phyloP scores from a whole-genome alignment of 2,888 invertebrate genomes.

The Calameuta idolon region DNA sequence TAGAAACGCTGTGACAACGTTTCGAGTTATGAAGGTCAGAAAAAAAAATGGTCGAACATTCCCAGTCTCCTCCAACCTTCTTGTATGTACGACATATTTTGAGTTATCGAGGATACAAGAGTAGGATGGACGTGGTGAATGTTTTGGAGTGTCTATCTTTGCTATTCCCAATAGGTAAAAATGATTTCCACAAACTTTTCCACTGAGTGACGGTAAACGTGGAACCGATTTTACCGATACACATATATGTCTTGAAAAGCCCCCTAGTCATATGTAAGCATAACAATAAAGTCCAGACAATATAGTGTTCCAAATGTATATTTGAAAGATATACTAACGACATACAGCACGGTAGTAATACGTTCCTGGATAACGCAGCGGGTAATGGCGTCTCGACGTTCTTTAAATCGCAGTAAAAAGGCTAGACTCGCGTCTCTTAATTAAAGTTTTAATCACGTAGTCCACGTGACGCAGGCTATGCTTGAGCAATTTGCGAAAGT shows the following conservation, averaged over 20 bases:
- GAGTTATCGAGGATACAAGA: not conserved
- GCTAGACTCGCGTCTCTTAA: not conserved
- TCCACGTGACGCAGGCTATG: not conserved
- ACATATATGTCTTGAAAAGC: too few species aligned
- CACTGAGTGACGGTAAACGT: not conserved
- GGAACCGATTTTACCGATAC: not conserved
- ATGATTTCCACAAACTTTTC: not conserved
- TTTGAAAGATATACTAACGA: not conserved
- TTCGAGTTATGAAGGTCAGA: too few species aligned
- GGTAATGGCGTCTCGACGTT: not conserved
- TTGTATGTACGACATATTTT: not conserved
- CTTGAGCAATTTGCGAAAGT: not conserved
- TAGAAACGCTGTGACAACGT: too few species aligned
- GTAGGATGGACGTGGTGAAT: not conserved
- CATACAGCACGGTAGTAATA: not conserved
- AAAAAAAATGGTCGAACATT: too few species aligned
- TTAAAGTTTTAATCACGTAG: not conserved
- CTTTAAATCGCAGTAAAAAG: not conserved
- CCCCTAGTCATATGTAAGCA: not conserved
- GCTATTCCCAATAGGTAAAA: not conserved
- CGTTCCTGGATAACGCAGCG: not conserved
- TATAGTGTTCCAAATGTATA: not conserved
- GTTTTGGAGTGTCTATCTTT: too few species aligned
- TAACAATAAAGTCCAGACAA: not conserved
- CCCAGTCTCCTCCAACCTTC: too few species aligned